A percentile compares a stretch with the other conserved stretches of the same genome.
phyloP scores from a whole-genome alignment of 1,140 invertebrate species.

The Ips typographus region DNA sequence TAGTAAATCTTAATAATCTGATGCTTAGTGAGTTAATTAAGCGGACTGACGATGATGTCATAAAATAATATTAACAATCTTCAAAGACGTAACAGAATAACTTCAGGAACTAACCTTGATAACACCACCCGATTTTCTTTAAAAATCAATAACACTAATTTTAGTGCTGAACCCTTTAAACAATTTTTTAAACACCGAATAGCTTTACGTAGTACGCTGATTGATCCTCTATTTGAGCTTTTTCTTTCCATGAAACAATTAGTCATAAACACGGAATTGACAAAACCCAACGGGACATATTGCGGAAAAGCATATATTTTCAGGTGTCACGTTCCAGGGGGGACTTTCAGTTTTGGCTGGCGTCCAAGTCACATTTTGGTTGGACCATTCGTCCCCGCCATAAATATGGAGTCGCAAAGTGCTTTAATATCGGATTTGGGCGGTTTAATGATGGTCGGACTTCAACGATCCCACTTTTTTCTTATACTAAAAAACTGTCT shows the following conservation, averaged over 20 bases:
- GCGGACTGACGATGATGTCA: no score
- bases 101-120: no score
- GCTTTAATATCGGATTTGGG: constrained; percentile 27
- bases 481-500: no score
- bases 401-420: constrained; percentile 30
- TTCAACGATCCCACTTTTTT: no score
- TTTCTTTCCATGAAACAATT: background rate
- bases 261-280: constrained; percentile 2
- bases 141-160: no score
- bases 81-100: no score
- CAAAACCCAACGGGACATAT: constrained; percentile 1
- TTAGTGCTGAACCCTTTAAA: no score
- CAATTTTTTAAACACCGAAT: no score
- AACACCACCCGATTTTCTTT: no score
- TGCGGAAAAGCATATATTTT: constrained; percentile 21
- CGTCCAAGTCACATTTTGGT: constrained; percentile 24
- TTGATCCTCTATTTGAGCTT: background rate
- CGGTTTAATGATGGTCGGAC: constrained; percentile 17
- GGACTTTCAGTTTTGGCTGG: constrained; percentile 6
- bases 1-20: no score
- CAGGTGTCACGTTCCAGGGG: constrained; percentile 16
- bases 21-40: no score
- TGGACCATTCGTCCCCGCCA: constrained; percentile 15
- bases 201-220: background rate
- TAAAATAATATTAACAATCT: no score